Evolutionary conservation across 2,113 vertebrate genomes (phyloP).

Genomic region (Pteruthius melanotis): DNA sequence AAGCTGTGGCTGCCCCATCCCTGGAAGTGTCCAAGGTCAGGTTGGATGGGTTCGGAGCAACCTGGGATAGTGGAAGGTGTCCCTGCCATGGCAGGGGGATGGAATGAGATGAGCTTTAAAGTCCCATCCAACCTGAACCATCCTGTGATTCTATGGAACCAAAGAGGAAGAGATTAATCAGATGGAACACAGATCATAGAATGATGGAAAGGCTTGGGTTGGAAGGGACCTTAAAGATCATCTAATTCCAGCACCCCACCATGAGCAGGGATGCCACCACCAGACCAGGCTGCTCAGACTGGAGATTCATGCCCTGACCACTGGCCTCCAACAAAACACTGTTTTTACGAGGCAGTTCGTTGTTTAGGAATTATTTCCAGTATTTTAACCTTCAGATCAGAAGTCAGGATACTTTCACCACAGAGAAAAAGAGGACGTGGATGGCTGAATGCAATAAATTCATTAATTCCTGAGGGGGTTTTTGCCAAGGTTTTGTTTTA

Average conservation of each 20-base stretch:
- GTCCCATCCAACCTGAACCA: background rate
- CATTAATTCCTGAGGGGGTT: accelerated
- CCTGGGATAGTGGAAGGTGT: background rate
- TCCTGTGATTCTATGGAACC: background rate
- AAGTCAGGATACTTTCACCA: background rate
- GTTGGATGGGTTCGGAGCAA: background rate
- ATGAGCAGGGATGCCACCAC: background rate
- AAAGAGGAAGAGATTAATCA: background rate
- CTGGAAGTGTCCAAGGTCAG: background rate
- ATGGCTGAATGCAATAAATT: background rate
- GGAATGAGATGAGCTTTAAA: accelerated
- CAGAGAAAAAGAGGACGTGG: accelerated
- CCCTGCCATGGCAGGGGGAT: accelerated
- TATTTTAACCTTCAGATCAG: background rate
- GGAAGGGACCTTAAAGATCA: background rate
- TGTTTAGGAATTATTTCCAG: background rate
- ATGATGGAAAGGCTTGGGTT: background rate
- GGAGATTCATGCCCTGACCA: background rate
- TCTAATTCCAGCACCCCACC: background rate
- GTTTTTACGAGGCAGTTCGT: accelerated
- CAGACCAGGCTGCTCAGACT: background rate
- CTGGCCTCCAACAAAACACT: background rate
- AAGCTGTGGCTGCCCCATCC: background rate
- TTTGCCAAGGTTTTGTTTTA: background rate
- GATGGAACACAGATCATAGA: background rate